Percentiles rank a stretch among this genome's conserved stretches.
Evolutionary conservation across 2,113 vertebrate species (phyloP).

Genomic region (Trematocara nigrifrons): DNA sequence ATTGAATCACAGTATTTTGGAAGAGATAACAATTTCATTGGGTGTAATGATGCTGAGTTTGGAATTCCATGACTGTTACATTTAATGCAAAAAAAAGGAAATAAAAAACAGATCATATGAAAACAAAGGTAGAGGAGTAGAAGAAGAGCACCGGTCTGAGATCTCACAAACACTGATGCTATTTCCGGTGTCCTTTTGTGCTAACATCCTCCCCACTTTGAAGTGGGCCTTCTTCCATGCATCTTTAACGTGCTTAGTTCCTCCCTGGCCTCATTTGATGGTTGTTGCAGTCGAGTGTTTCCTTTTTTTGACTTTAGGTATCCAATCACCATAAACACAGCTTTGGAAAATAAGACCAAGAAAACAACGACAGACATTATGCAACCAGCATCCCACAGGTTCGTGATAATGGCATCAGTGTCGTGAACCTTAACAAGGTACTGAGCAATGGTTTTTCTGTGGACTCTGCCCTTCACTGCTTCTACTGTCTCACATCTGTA

Average conservation of each 20-base stretch:
- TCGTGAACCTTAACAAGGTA: neutral
- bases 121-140: neutral
- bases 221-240: rapidly evolving
- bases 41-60: neutral
- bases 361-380: neutral
- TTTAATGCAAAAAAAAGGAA: too few species aligned
- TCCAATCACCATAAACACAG: rapidly evolving
- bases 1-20: neutral
- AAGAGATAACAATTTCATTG: neutral
- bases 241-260: rapidly evolving
- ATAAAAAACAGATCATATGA: too few species aligned
- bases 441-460: neutral
- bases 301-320: neutral
- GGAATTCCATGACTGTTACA: neutral
- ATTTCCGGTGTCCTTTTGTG: neutral
- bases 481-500: conserved; percentile 23
- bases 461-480: neutral
- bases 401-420: neutral
- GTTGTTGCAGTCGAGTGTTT: neutral
- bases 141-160: neutral
- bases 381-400: neutral
- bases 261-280: neutral
- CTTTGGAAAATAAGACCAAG: neutral
- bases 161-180: neutral
- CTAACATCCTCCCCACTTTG: neutral